Evolutionary conservation across 2,797 vertebrate species (phyloP).

Genomic region (Florisuga fusca): DNA sequence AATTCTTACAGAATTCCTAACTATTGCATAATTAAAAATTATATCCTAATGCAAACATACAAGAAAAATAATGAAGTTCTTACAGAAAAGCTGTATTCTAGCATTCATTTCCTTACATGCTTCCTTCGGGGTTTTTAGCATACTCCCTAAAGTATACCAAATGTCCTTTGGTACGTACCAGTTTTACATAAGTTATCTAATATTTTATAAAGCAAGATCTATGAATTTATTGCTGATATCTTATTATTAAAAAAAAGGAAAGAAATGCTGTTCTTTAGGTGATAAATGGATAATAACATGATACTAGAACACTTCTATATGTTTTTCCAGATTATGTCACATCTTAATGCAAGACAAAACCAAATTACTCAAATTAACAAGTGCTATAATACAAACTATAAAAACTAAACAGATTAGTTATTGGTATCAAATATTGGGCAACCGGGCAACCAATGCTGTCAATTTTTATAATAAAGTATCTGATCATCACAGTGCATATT

Average conservation of each 20-base stretch:
- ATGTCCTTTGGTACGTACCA: neutral
- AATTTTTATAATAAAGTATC: neutral
- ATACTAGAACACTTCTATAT: neutral
- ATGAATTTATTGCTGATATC: neutral
- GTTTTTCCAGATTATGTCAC: neutral
- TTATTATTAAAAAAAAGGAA: neutral
- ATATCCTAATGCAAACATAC: neutral
- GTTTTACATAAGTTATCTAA: neutral
- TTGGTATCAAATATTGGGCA: neutral
- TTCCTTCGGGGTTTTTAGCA: neutral
- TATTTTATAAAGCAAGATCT: neutral
- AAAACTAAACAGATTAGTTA: neutral
- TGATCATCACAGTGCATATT: neutral
- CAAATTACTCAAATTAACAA: neutral
- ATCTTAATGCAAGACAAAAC: neutral
- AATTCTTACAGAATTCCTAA: neutral
- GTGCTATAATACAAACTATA: neutral
- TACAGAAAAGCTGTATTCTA: neutral
- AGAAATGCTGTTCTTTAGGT: neutral
- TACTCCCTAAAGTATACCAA: neutral
- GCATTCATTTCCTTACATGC: neutral
- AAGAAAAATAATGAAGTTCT: neutral
- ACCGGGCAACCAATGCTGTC: neutral
- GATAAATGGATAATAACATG: neutral
- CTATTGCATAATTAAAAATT: neutral